Conservation (phyloP, 2,113 vertebrate species). For the Stegostoma tigrinum region DNA sequence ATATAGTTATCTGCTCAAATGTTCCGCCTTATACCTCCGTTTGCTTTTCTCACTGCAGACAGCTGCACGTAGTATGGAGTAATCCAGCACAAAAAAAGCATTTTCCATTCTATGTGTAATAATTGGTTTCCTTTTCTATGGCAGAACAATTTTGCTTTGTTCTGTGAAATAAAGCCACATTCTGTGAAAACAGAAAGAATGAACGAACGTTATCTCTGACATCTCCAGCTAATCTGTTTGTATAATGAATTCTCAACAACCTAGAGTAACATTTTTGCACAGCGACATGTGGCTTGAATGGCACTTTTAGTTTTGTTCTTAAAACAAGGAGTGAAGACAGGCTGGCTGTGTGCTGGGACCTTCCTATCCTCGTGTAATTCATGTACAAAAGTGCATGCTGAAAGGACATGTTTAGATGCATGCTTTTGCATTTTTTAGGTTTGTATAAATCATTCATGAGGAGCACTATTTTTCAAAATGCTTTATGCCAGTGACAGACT, state of each 20-base stretch:
- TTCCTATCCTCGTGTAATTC: background rate
- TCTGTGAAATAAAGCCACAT: conserved; percentile 23
- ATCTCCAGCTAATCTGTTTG: conserved; percentile 23
- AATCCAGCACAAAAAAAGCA: conserved; percentile 25
- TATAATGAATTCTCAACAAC: conserved; percentile 15
- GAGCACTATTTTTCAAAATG: background rate
- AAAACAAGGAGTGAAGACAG: background rate
- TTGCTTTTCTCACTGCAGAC: conserved; percentile 14
- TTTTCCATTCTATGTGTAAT: background rate
- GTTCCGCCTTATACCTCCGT: background rate
- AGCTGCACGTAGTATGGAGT: background rate
- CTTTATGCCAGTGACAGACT: background rate
- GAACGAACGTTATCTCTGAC: conserved; percentile 24
- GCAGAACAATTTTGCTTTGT: conserved; percentile 33
- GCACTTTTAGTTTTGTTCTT: conserved; percentile 2
- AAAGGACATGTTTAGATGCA: background rate
- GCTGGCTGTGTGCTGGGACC: background rate
- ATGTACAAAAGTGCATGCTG: background rate
- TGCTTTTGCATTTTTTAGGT: background rate
- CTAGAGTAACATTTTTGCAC: conserved; percentile 28
- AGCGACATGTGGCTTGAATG: background rate
- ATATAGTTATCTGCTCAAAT: background rate
- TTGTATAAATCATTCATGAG: conserved; percentile 27
- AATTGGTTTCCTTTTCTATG: background rate
- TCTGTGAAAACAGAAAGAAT: conserved; percentile 20